Base-by-base conservation (phyloP, 2,113 vertebrate genomes). In the Morone saxatilis region DNA sequence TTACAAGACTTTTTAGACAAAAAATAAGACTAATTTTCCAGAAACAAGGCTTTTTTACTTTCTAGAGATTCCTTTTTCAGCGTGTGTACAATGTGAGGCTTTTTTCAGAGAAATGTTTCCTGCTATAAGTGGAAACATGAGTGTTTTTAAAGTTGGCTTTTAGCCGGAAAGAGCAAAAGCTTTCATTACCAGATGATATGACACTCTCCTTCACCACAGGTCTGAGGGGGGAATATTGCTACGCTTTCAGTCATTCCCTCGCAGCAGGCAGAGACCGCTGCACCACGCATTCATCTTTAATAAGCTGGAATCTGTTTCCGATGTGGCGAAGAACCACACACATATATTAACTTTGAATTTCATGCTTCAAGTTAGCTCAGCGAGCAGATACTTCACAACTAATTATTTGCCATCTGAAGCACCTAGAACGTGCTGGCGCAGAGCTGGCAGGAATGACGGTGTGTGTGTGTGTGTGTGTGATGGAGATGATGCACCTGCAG, bases 341-440 rank as follows among this genome's bases (percentile, higher is more conserved):
- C 78, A 56, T 25, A 72, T 71, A 85, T 87, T 90, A 85, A 90
- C 87, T 89, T 78, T 59, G 67, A 76, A 80, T 90, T 69, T 84
- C 70, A 85, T 80, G 82, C 72, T 78, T 72, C 36, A 63, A 66
- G 72, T 82, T 84, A 47, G 76, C 84, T 85, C 76, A 36, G 71
- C 43, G 59, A 82, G 72, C 81, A 63, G 36, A 85, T 78, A 80
- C 86, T 88, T 88, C 85, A 70, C 62, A 65, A 16, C 45, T 86
- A 81, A 94, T 92, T 90, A 92, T 87, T 80, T 88, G 16, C 68
- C 65, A 75, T 81, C 80, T 67, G 69, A 90, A 85, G 88, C 76
- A 83, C 84, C 81, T 56, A 31, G 41, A 86, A 83, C 50, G 59
- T 51, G 78, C 68, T 14, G 20, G 19, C 69, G 80, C 48, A 16